These are phyloP conservation scores for Oryzaephilus surinamensis DNA, from an alignment of 1,140 invertebrate species.

Conservation along the genomic window DNA sequence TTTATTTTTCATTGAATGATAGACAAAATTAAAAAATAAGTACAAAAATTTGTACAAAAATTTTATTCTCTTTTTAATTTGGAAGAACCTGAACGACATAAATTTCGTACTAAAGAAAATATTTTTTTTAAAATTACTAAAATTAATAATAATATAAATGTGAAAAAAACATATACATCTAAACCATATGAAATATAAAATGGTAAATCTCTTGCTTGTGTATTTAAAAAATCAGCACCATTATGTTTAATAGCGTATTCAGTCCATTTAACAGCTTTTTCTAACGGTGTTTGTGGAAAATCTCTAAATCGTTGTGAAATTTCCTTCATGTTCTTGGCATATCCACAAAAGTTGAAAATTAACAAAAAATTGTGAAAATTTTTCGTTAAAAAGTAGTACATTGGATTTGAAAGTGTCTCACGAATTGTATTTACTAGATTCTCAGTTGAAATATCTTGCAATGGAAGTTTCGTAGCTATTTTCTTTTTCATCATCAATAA, in stretches of 20 bases:
- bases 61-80: too few species aligned
- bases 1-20: too few species aligned
- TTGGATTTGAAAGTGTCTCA: constrained; percentile 19
- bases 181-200: constrained; percentile 1
- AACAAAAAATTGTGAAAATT: not conserved
- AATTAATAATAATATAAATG: too few species aligned
- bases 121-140: too few species aligned
- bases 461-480: not conserved
- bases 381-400: constrained; percentile 15
- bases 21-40: too few species aligned
- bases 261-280: constrained; percentile 52
- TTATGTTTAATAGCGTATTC: constrained; percentile 53
- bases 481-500: constrained; percentile 3
- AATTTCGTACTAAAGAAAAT: too few species aligned
- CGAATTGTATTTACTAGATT: constrained; percentile 14
- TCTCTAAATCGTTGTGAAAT: constrained; percentile 33
- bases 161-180: constrained; percentile 2
- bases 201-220: constrained; percentile 2
- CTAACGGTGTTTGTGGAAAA: constrained; percentile 46
- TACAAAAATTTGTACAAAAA: too few species aligned
- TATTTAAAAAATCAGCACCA: constrained; percentile 4
- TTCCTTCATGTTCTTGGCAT: constrained; percentile 6
- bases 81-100: too few species aligned
- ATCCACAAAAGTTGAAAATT: constrained; percentile 7
- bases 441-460: constrained; percentile 10